Evolutionary conservation across 37 sponge, comb jelly and placozoan species (phyloP), one percentile per base, ranked within the genome.

Genomic region (Mnemiopsis leidyi): DNA sequence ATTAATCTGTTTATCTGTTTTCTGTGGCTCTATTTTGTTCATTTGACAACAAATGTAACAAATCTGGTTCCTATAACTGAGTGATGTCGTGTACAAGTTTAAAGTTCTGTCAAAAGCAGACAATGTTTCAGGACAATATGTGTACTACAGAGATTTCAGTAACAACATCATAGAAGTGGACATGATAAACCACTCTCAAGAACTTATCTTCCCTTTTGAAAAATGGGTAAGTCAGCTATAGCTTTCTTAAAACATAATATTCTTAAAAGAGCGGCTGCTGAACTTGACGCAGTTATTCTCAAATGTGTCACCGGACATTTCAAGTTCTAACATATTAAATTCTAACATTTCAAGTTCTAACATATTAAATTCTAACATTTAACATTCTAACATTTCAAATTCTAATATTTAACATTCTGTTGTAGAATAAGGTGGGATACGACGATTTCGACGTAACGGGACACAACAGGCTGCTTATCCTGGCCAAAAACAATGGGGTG

Each of bases 371-470:
- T n/a, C 68, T 61, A 61, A 61, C n/a, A n/a, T n/a, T n/a, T n/a
- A n/a, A n/a, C n/a, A n/a, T 61, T 18, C 68, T 61, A n/a, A n/a
- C 68, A 18, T 61, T 61, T 21, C 68, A 61, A 61, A 61, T 21
- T 18, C 68, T 61, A 61, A 61, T n/a, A n/a, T n/a, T n/a, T n/a
- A n/a, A n/a, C n/a, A n/a, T 61, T 25, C n/a, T 69, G 21, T 69
- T 69, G 1, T 25, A 69, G 73, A 69, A 79, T 36, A 79, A 79
- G 21, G 36, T 31, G 2, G 82, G 82, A 21, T 79, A 33, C 32
- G 82, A 79, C 21, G 82, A 79, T 79, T 79, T 79, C 38, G 82
- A 79, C 23, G 82, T 79, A 30, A 79, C 82, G 32, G 82, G 82
- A 33, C 82, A 23, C 36, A 16, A 33, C 23, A 79, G 31, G 7